Evolutionary conservation across 2,797 vertebrate genomes (phyloP).

Genomic region (Pempheris klunzingeri): DNA sequence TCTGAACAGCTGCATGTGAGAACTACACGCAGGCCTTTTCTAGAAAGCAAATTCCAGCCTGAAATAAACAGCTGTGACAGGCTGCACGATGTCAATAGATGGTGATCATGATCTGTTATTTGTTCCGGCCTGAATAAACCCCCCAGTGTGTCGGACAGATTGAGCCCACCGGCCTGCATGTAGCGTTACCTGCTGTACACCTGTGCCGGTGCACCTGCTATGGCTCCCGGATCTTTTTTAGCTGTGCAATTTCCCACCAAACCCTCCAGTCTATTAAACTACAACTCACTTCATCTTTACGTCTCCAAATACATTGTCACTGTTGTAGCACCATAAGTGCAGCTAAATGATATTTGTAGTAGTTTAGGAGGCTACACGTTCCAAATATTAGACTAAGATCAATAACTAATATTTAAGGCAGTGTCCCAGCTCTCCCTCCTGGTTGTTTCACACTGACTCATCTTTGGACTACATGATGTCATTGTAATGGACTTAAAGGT

Average conservation of each 20-base stretch:
- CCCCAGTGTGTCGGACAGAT: neutral
- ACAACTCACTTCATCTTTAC: no score
- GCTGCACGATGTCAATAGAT: neutral
- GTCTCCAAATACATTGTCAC: no score
- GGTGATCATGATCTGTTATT: accelerated
- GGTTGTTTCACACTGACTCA: neutral
- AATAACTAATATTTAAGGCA: neutral
- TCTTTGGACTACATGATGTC: no score
- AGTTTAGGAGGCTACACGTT: neutral
- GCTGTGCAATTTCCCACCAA: neutral
- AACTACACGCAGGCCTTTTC: conserved; percentile 44
- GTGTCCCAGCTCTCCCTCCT: neutral
- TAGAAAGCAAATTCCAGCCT: neutral
- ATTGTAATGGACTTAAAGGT: no score
- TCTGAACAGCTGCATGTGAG: conserved; percentile 46
- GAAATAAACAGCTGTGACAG: neutral
- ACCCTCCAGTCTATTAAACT: neutral
- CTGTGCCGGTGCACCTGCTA: conserved; percentile 74
- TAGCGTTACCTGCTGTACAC: conserved; percentile 42
- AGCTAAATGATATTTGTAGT: neutral
- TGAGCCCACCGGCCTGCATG: neutral
- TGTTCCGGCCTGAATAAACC: neutral
- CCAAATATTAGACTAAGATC: no score
- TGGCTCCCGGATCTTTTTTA: neutral
- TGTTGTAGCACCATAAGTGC: neutral